These are phyloP conservation scores for Anthoscopus minutus DNA, from an alignment of 2,113 vertebrate species.

Conservation along the genomic window DNA sequence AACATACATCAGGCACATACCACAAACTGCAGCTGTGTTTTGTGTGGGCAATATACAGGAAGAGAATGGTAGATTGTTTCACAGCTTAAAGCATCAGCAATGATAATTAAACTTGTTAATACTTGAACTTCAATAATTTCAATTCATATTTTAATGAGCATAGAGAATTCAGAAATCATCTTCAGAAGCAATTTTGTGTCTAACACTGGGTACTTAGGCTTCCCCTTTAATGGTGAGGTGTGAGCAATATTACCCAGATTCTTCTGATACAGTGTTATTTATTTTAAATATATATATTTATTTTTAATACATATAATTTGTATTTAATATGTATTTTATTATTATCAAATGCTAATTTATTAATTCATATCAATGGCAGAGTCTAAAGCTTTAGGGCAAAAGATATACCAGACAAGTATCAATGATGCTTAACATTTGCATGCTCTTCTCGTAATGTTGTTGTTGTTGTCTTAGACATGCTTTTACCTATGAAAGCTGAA, in stretches of 20 bases:
- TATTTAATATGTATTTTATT: too few relatives aligned
- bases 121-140: background rate
- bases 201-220: background rate
- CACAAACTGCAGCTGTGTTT: background rate
- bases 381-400: background rate
- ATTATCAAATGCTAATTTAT: background rate
- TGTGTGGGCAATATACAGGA: background rate
- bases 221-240: background rate
- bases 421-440: background rate
- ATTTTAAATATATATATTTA: too few relatives aligned
- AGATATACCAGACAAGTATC: background rate
- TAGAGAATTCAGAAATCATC: background rate
- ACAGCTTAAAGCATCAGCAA: background rate
- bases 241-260: background rate
- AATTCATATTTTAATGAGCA: background rate
- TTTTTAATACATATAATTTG: too few relatives aligned
- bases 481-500: background rate
- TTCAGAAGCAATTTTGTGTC: background rate
- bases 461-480: background rate
- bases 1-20: background rate
- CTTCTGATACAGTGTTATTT: background rate
- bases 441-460: background rate
- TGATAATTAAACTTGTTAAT: background rate
- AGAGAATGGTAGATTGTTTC: background rate
- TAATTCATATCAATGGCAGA: background rate